Evolutionary conservation across 1,140 invertebrate species (phyloP), one percentile per base, ranked within the genome.

Genomic region (Hyphantria cunea): DNA sequence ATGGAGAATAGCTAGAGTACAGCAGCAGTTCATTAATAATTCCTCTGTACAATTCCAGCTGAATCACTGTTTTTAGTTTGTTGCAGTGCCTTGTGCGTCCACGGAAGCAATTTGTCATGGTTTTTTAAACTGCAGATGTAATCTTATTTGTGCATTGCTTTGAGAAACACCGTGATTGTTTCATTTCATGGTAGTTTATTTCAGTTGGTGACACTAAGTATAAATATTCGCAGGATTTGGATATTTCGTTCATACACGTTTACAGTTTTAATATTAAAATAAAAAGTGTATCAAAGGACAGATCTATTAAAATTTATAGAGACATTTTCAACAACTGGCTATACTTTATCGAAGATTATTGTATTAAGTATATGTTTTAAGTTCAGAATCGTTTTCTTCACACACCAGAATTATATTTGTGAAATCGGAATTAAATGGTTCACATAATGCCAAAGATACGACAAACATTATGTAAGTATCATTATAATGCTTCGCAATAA

Each of bases 11-110:
- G 14, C 11, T 47, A 4, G 17, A 17, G 17, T 47, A 48, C 37
- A 44, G 68, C 53, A 64, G 66, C 71, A 71, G 64, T 78, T 76
- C 71, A 80, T 80, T 76, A 78, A 72, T 78, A 80, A 76, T 80
- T 80, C 71, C 62, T 15, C 70, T 67, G 48, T 63, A 48, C 64
- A 58, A 68, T 67, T 69, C 58, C 58, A 56, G 64, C 65, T 66
- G 69, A 66, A 15, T 58, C 55, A 58, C 45, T 49, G 45, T 58
- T 39, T 58, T 25, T 10, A 73, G 44, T 31, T 71, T 64, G 66
- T 68, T 59, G 59, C 34, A 39, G 8, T 45, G 61, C 47, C 52
- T 62, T 53, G 60, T 64, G 59, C 31, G 51, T 45, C 39, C 44
- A 62, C 14, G 17, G 45, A 25, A 58, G 33, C 45, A 25, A 45